phyloP scores from a whole-genome alignment of 2,888 invertebrate genomes.

The Anoncus sp. region DNA sequence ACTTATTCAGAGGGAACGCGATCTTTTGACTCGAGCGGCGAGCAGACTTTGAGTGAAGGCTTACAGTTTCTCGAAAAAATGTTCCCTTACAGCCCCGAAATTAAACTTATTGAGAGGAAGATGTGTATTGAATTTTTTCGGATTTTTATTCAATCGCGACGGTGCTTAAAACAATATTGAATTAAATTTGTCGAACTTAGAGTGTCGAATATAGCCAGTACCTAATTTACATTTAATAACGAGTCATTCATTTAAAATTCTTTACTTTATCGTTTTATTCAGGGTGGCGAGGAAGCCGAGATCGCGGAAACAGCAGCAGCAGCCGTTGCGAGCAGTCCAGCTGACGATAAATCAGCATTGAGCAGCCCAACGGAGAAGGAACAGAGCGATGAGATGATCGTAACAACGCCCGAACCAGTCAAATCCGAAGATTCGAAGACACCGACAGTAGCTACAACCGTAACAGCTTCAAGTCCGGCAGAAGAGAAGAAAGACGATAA shows the following conservation, averaged over 20 bases:
- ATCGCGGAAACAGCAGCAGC: slow-evolving; percentile 51
- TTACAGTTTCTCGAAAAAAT: no score
- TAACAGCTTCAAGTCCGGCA: slow-evolving; percentile 55
- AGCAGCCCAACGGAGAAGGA: slow-evolving; percentile 78
- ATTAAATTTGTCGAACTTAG: no score
- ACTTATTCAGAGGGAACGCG: no score
- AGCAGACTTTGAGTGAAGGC: no score
- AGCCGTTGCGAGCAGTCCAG: slow-evolving; percentile 69
- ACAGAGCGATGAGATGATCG: slow-evolving; percentile 55
- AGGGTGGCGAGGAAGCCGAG: slow-evolving; percentile 81
- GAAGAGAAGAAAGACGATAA: slow-evolving; percentile 78
- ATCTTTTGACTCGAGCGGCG: no score
- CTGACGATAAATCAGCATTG: slow-evolving; percentile 76
- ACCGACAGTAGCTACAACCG: slow-evolving; percentile 55
- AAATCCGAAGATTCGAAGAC: slow-evolving; percentile 68
- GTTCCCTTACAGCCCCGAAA: no score
- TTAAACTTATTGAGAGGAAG: no score
- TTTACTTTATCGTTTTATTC: slow-evolving; percentile 26
- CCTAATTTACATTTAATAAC: no score
- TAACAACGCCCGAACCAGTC: slow-evolving; percentile 56
- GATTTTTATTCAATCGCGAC: no score
- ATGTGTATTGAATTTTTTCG: no score
- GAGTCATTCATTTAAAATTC: slow-evolving; percentile 3
- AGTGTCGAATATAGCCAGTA: no score
- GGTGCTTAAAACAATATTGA: no score